phyloP scores from a whole-genome alignment of 2,113 vertebrate genomes.

The Lasiurus cinereus region DNA sequence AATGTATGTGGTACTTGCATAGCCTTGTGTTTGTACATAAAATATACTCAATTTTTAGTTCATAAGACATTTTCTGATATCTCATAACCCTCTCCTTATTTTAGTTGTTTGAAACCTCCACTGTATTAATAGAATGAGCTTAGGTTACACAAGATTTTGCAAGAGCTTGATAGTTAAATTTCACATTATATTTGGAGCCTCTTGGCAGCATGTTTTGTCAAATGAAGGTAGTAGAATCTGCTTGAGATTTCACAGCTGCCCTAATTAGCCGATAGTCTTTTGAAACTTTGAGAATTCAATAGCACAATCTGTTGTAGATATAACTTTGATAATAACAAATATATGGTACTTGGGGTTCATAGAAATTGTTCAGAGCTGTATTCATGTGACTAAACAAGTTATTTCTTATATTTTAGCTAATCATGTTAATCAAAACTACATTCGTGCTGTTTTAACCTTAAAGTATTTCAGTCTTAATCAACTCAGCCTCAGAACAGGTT shows the following conservation, averaged over 20 bases:
- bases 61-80: not conserved
- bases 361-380: not conserved
- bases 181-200: constrained; percentile 61
- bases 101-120: not conserved
- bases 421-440: constrained; percentile 57
- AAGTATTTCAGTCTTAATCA: constrained; percentile 64
- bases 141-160: constrained; percentile 49
- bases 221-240: constrained; percentile 55
- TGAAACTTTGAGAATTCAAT: constrained; percentile 67
- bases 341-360: constrained; percentile 60
- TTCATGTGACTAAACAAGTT: constrained; percentile 46
- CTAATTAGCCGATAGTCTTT: constrained; percentile 72
- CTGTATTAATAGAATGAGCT: not conserved
- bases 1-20: not conserved
- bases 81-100: not conserved
- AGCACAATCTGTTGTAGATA: constrained; percentile 65
- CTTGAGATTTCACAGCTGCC: constrained; percentile 64
- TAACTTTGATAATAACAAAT: constrained; percentile 39
- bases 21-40: not conserved
- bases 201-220: constrained; percentile 62
- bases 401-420: constrained; percentile 64
- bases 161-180: constrained; percentile 57
- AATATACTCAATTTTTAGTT: not conserved
- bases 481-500: constrained; percentile 49
- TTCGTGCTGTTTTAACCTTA: constrained; percentile 13